These are phyloP conservation scores for Isurus oxyrinchus DNA, from an alignment of 2,113 vertebrate species.

Conservation along the genomic window DNA sequence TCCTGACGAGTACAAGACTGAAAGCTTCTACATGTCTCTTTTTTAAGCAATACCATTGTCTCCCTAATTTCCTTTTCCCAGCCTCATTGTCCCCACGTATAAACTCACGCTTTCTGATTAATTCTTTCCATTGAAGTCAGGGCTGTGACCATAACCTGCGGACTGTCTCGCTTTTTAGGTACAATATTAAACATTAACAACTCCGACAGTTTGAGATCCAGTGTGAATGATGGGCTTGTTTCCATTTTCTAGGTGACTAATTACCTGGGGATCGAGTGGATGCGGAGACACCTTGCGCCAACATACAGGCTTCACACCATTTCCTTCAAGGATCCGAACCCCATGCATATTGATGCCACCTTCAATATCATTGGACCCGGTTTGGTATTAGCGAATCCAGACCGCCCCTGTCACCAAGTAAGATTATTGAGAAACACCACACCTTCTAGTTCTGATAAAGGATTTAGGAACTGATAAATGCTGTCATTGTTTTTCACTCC, in stretches of 20 bases:
- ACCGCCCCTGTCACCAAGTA: conserved; percentile 90
- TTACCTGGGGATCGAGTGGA: conserved; percentile 93
- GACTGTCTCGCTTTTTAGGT: neutral
- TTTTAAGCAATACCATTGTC: no score
- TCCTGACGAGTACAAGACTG: no score
- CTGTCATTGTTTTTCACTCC: neutral
- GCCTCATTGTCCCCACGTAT: neutral
- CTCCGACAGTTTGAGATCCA: neutral
- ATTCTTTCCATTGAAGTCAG: neutral
- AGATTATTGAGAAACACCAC: conserved; percentile 2
- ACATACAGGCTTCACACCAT: conserved; percentile 85
- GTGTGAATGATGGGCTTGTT: neutral
- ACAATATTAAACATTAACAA: neutral
- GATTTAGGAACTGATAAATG: neutral
- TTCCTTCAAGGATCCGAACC: conserved; percentile 94
- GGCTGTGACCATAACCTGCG: no score
- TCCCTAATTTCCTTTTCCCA: neutral
- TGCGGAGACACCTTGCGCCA: conserved; percentile 87
- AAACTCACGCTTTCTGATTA: neutral
- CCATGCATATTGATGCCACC: conserved; percentile 97
- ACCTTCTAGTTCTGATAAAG: neutral
- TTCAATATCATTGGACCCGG: conserved; percentile 97
- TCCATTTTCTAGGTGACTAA: conserved; percentile 80
- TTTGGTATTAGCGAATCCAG: conserved; percentile 90
- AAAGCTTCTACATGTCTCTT: no score